Conservation (phyloP, 2,888 invertebrate genomes). For the Cataglyphis livida region DNA sequence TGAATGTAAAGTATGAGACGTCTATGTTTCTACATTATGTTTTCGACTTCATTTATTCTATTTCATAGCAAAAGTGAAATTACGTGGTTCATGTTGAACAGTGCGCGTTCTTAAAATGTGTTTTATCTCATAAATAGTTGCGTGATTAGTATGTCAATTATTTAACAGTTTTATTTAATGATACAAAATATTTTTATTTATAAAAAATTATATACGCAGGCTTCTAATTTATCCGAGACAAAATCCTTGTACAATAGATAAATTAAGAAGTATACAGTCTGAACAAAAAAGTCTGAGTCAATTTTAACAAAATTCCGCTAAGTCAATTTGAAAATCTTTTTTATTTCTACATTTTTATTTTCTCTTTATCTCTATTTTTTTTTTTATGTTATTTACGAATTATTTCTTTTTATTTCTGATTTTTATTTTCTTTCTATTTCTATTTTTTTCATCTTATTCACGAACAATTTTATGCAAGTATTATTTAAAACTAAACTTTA, state of each 20-base stretch:
- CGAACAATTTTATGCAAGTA: not conserved
- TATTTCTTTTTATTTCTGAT: not conserved
- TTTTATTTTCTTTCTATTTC: not conserved
- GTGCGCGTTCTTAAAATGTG: not conserved
- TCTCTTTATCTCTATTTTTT: too few species aligned
- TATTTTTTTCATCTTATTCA: not conserved
- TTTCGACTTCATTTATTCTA: not conserved
- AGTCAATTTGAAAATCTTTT: not conserved
- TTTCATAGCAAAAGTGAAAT: not conserved
- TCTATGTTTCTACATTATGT: not conserved
- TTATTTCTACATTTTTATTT: not conserved
- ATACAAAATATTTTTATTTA: not conserved
- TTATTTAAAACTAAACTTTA: not conserved
- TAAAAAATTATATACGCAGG: not conserved
- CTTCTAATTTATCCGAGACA: not conserved
- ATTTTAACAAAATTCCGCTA: not conserved
- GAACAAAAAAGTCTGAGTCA: not conserved
- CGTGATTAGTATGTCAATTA: not conserved
- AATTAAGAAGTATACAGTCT: not conserved
- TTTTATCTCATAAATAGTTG: not conserved
- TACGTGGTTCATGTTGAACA: not conserved
- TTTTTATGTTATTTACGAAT: not conserved
- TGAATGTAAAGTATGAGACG: constrained; percentile 87
- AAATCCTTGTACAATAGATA: not conserved
- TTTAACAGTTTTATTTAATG: not conserved